phyloP scores from a whole-genome alignment of 1,140 invertebrate genomes.

The Lepidurus apus region DNA sequence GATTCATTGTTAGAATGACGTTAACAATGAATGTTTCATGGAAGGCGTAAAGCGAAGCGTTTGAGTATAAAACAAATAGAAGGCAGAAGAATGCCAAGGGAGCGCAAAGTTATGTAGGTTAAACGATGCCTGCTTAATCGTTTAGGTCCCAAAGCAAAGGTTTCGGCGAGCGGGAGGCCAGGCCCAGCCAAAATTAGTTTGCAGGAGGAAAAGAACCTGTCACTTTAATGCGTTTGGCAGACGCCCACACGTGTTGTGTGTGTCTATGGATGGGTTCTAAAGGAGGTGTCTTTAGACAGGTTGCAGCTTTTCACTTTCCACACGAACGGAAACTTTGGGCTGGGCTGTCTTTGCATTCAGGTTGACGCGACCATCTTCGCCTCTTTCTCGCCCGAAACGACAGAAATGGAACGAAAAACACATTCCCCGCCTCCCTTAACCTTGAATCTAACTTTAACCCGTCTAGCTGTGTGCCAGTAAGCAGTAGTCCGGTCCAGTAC shows the following conservation, averaged over 20 bases:
- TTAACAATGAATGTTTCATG: too few species aligned
- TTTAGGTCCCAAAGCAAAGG: conserved; percentile 3
- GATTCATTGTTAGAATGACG: too few species aligned
- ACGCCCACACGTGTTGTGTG: conserved; percentile 6
- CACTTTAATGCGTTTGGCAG: conserved; percentile 18
- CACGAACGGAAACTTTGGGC: neutral
- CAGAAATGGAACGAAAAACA: neutral
- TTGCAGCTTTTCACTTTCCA: conserved; percentile 6
- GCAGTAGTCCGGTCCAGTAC: too few species aligned
- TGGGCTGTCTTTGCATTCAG: too few species aligned
- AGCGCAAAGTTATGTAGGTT: neutral
- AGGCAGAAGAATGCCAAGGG: neutral
- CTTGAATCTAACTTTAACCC: conserved; percentile 8
- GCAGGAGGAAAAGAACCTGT: conserved; percentile 4
- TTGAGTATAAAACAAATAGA: neutral
- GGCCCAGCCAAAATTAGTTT: neutral
- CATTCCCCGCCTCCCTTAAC: neutral
- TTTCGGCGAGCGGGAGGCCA: neutral
- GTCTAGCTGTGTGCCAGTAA: too few species aligned
- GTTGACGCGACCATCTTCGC: neutral
- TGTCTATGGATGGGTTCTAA: neutral
- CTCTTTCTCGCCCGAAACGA: neutral
- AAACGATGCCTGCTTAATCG: conserved; percentile 12
- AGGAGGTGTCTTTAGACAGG: conserved; percentile 12
- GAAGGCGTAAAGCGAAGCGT: neutral